Percentiles rank a stretch among this genome's conserved stretches.
Evolutionary conservation across 2,113 vertebrate genomes (phyloP).

Genomic region (Percina caprodes): DNA sequence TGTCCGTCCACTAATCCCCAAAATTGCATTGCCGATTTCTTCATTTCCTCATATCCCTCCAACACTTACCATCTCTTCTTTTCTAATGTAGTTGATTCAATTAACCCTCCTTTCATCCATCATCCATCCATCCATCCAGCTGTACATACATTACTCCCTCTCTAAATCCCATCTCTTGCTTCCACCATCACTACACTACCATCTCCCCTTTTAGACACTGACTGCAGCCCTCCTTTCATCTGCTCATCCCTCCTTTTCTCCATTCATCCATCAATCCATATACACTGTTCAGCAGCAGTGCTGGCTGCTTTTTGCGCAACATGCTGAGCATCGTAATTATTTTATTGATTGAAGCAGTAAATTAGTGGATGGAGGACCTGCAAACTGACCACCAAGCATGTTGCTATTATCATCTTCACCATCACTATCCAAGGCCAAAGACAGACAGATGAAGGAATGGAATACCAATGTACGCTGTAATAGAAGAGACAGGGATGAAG

Average conservation of each 20-base stretch:
- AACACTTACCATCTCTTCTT: neutral
- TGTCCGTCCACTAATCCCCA: neutral
- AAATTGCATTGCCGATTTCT: neutral
- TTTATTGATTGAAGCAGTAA: slow-evolving; percentile 57
- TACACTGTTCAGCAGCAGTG: neutral
- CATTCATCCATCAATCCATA: slow-evolving; percentile 14
- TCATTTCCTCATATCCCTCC: neutral
- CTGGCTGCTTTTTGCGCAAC: neutral
- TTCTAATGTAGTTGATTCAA: neutral
- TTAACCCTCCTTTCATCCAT: neutral
- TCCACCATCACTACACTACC: neutral
- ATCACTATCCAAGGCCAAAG: slow-evolving; percentile 29
- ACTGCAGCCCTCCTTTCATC: neutral
- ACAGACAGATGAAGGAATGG: neutral
- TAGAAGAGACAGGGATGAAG: too few relatives aligned
- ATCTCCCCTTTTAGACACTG: too few relatives aligned
- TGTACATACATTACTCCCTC: neutral
- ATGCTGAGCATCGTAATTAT: slow-evolving; percentile 39
- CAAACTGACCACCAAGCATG: slow-evolving; percentile 45
- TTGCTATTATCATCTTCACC: slow-evolving; percentile 6
- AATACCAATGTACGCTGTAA: neutral
- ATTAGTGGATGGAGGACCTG: slow-evolving; percentile 46
- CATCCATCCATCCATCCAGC: neutral
- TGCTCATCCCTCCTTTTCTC: neutral
- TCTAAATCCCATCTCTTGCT: neutral